Base-by-base conservation (phyloP, 2,888 invertebrate genomes). In the Hydroisotoma schaefferi region DNA sequence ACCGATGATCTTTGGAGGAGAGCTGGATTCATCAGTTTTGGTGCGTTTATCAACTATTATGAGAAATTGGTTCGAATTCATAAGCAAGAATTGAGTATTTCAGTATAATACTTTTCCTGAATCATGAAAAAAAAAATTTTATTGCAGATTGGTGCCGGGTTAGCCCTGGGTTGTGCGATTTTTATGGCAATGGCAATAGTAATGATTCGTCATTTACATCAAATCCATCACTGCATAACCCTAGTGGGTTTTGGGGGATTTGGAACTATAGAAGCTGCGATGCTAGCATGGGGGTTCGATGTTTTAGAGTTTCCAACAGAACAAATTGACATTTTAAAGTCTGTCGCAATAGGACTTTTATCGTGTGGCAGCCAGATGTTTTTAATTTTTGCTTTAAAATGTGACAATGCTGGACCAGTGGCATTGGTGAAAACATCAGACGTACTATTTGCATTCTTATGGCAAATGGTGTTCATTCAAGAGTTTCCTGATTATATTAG, bases 171-270 rank as follows among this genome's bases (percentile, higher is more conserved):
- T 20, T 70, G 68, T 55, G 56, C 70, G 15, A n/a, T 70, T 8
- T 68, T 70, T 23, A 61, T 70, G 59, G 63, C 70, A 18, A 57
- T 57, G 23, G 70, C 70, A 6, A 70, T 70, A 46, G 70, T 70
- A 2, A 70, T 70, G 70, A 70, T 70, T 54, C 67, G 70, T 15
- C 70, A 70, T 49, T 55, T 70, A 33, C 65, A 62, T 44, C 61
- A 68, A 54, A 70, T 70, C 28, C 70, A 70, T 55, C 70, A 70
- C 38, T 63, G 63, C 18, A 63, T 70, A 2, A 70, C 70, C 18
- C 55, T 70, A 0, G 55, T 70, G 28, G 68, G 68, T 2, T 70
- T 68, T 49, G 70, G 67, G 10, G 65, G 63, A 4, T 70, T 67
- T 65, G 70, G 70, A 33, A 68, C 68, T 2, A 23, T 67, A 1